Percentiles rank a stretch among this genome's conserved stretches.
Conservation (phyloP, 2,113 vertebrate species). For the Paedocypris sp. region DNA sequence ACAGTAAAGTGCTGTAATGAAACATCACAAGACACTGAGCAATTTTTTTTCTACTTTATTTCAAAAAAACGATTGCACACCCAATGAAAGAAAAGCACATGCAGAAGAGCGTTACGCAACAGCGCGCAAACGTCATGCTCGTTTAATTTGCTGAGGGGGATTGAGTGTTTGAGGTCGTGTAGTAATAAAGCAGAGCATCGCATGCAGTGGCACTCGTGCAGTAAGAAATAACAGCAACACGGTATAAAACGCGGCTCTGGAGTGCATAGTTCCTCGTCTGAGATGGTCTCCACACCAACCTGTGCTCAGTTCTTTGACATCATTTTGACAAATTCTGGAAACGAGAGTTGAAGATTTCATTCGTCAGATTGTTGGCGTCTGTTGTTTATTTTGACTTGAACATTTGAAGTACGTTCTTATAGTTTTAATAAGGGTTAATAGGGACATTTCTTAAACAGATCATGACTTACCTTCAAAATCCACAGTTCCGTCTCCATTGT, state of each 20-base stretch:
- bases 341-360: neutral
- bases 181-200: neutral
- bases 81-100: neutral
- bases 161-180: neutral
- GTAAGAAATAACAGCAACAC: neutral
- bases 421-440: neutral
- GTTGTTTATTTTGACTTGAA: neutral
- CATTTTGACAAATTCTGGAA: conserved; percentile 64
- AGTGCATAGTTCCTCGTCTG: neutral
- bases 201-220: neutral
- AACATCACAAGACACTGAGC: neutral
- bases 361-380: neutral
- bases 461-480: conserved; percentile 72
- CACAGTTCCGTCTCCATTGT: conserved; percentile 75
- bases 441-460: neutral
- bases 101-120: neutral
- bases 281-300: too few species aligned
- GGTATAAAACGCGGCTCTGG: neutral
- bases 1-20: neutral
- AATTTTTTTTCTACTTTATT: neutral
- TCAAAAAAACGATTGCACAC: neutral
- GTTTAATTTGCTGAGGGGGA: neutral
- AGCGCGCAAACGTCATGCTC: neutral
- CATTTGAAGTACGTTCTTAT: neutral
- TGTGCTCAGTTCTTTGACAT: conserved; percentile 50